phyloP scores from a whole-genome alignment of 2,113 vertebrate species.

The Fregetta grallaria region DNA sequence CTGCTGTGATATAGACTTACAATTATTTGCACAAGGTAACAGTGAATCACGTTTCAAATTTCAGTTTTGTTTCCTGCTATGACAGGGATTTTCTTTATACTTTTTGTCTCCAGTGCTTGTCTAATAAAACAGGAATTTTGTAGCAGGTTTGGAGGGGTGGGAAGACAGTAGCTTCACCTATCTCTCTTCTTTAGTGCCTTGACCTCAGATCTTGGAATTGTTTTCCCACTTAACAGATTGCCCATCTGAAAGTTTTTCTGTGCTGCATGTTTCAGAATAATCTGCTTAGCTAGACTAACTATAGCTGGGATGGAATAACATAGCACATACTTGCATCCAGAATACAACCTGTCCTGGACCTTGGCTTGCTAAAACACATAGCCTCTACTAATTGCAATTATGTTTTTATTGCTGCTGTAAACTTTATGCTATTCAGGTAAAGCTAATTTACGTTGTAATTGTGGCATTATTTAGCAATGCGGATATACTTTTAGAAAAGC shows the following conservation, averaged over 20 bases:
- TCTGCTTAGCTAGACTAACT: not conserved
- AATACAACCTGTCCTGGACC: not conserved
- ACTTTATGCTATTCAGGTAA: not conserved
- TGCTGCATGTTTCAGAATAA: not conserved
- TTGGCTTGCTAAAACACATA: not conserved
- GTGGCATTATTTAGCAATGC: not conserved
- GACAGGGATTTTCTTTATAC: not conserved
- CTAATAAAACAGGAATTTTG: not conserved
- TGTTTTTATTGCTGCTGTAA: not conserved
- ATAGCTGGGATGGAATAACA: not conserved
- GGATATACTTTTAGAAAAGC: not conserved
- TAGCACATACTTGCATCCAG: not conserved
- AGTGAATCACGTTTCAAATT: not conserved
- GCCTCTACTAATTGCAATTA: not conserved
- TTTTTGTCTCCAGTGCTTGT: not conserved
- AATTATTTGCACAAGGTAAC: not conserved
- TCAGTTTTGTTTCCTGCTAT: not conserved
- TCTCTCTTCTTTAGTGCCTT: not conserved
- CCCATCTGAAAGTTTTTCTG: not conserved
- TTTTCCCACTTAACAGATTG: not conserved
- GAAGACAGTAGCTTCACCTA: not conserved
- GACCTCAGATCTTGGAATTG: not conserved
- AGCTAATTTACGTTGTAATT: not conserved
- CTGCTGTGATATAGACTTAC: not conserved
- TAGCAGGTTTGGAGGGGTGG: not conserved